Evolutionary conservation across 2,797 vertebrate species (phyloP).

Genomic region (Aquila chrysaetos): DNA sequence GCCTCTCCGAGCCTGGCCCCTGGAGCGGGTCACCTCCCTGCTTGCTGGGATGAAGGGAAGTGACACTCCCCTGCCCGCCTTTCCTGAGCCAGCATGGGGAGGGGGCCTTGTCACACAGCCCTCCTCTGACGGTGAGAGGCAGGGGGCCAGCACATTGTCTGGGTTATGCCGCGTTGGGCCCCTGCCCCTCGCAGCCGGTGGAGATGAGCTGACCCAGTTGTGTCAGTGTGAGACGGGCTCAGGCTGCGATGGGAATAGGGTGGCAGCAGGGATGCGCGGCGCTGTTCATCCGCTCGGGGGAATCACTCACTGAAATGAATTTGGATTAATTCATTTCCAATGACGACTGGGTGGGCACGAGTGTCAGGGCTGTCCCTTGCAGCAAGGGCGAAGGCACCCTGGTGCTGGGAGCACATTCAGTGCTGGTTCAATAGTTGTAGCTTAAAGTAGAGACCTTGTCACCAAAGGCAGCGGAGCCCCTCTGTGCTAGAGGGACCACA

Average conservation of each 20-base stretch:
- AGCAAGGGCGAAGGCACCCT: background rate
- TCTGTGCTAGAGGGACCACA: background rate
- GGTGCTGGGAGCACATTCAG: background rate
- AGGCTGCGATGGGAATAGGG: background rate
- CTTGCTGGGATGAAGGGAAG: background rate
- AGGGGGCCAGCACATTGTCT: background rate
- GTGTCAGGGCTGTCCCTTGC: background rate
- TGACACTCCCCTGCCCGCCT: background rate
- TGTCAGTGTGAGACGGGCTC: background rate
- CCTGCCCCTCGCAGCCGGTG: fast-evolving
- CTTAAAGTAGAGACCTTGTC: background rate
- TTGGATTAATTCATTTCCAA: background rate
- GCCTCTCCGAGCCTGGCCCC: background rate
- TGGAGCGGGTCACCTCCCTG: background rate
- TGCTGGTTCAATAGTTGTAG: fast-evolving
- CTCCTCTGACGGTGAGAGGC: fast-evolving
- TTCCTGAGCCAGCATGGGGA: background rate
- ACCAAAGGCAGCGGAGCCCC: background rate
- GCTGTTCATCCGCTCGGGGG: background rate
- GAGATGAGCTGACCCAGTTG: conserved; percentile 46
- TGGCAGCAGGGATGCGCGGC: background rate
- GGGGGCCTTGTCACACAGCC: background rate
- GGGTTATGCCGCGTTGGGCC: fast-evolving
- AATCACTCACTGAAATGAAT: background rate
- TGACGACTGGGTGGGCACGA: background rate